Percentiles rank a stretch among this genome's conserved stretches.
These are phyloP conservation scores for Alosa sapidissima DNA, from an alignment of 2,797 vertebrate species.

Conservation along the genomic window DNA sequence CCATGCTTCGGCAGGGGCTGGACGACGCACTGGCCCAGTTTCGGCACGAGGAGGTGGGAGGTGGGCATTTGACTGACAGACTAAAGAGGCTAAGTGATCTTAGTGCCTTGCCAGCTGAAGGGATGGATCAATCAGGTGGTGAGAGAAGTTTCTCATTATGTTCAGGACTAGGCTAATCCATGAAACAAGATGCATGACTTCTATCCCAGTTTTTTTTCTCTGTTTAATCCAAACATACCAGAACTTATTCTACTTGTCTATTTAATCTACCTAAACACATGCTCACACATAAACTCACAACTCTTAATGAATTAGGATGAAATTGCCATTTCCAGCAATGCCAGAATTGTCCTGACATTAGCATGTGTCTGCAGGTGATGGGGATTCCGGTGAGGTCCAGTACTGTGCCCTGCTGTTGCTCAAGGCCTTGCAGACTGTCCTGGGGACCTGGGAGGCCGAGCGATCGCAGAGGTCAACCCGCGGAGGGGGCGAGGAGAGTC, in stretches of 20 bases:
- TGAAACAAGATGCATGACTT: too few relatives aligned
- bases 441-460: conserved; percentile 70
- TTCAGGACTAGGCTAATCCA: too few relatives aligned
- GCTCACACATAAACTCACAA: not conserved
- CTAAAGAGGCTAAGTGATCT: conserved; percentile 72
- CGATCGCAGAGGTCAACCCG: conserved; percentile 68
- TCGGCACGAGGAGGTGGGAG: conserved; percentile 62
- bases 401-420: conserved; percentile 85
- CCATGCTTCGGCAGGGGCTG: conserved; percentile 74
- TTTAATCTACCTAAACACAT: not conserved
- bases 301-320: not conserved
- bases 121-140: conserved; percentile 58
- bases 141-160: conserved; percentile 34
- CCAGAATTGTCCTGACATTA: not conserved
- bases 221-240: not conserved
- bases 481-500: conserved; percentile 62
- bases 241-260: not conserved
- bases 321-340: too few relatives aligned
- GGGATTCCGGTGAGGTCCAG: conserved; percentile 66
- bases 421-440: conserved; percentile 85
- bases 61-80: conserved; percentile 55
- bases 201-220: too few relatives aligned
- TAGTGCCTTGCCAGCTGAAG: conserved; percentile 53
- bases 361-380: conserved; percentile 25
- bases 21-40: conserved; percentile 60